Conservation (phyloP, 2,888 invertebrate species). For the Pyrrhia umbra region DNA sequence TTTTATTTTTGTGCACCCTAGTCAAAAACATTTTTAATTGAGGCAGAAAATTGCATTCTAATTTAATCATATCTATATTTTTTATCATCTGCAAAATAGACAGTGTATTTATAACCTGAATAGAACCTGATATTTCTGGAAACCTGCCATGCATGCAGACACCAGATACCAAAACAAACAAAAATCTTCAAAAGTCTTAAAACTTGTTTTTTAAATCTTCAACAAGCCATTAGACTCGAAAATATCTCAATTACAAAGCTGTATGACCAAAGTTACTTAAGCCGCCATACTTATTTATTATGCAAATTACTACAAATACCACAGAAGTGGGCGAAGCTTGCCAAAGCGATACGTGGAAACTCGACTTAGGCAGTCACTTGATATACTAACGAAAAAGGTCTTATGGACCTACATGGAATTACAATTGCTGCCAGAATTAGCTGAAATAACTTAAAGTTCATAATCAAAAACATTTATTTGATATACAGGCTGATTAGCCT, state of each 20-base stretch:
- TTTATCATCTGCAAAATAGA: too few relatives aligned
- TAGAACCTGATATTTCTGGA: too few relatives aligned
- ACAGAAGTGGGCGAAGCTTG: constrained; percentile 37
- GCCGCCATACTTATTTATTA: constrained; percentile 11
- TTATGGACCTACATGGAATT: background rate
- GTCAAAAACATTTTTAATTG: too few relatives aligned
- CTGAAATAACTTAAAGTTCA: too few relatives aligned
- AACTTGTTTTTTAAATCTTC: background rate
- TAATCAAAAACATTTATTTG: too few relatives aligned
- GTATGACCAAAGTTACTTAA: constrained; percentile 26
- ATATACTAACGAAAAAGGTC: background rate
- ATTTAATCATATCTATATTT: too few relatives aligned
- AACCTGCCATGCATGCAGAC: background rate
- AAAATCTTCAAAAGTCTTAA: constrained; percentile 3
- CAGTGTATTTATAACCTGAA: too few relatives aligned
- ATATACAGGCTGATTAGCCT: too few relatives aligned
- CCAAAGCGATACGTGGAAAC: constrained; percentile 31
- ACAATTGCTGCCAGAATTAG: background rate
- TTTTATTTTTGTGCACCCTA: too few relatives aligned
- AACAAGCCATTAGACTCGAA: constrained; percentile 16
- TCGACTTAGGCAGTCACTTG: background rate
- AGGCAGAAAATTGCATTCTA: too few relatives aligned
- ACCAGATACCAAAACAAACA: background rate
- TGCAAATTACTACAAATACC: constrained; percentile 42
- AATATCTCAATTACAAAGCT: constrained; percentile 38